A percentile compares a stretch with the other conserved stretches of the same genome.
Conservation (phyloP, 2,888 invertebrate genomes). For the Rotaria macrura region DNA sequence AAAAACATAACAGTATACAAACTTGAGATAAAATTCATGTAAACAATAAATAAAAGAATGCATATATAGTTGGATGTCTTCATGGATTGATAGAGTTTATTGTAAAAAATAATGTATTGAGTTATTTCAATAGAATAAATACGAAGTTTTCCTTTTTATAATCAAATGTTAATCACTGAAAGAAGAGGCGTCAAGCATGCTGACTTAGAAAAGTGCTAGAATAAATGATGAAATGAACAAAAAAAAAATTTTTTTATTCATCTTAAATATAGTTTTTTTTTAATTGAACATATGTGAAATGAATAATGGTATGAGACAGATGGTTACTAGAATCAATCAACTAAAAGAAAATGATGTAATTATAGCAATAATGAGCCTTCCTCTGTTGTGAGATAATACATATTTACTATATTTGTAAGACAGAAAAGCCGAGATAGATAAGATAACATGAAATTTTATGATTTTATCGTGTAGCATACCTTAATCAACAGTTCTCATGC, state of each 20-base stretch:
- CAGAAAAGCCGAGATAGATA: neutral
- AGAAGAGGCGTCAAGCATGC: neutral
- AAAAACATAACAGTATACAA: neutral
- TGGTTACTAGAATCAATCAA: neutral
- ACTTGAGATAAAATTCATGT: neutral
- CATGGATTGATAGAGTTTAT: neutral
- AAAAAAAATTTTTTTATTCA: too few relatives aligned
- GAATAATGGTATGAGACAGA: neutral
- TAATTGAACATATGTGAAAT: neutral
- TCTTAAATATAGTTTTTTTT: neutral
- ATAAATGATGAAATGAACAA: too few relatives aligned
- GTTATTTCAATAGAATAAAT: too few relatives aligned
- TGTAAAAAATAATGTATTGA: too few relatives aligned
- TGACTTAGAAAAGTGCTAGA: neutral
- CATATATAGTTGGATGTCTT: neutral
- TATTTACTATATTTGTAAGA: neutral
- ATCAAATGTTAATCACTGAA: neutral
- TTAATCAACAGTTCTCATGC: too few relatives aligned
- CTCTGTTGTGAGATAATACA: neutral
- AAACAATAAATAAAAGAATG: neutral
- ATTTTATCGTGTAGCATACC: too few relatives aligned
- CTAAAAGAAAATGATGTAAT: neutral
- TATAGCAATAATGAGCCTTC: neutral
- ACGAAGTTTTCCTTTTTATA: too few relatives aligned
- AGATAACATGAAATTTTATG: too few relatives aligned